Percentiles rank a stretch among this genome's conserved stretches.
These are phyloP conservation scores for Myotis planiceps DNA, from an alignment of 2,797 vertebrate genomes.

Conservation along the genomic window DNA sequence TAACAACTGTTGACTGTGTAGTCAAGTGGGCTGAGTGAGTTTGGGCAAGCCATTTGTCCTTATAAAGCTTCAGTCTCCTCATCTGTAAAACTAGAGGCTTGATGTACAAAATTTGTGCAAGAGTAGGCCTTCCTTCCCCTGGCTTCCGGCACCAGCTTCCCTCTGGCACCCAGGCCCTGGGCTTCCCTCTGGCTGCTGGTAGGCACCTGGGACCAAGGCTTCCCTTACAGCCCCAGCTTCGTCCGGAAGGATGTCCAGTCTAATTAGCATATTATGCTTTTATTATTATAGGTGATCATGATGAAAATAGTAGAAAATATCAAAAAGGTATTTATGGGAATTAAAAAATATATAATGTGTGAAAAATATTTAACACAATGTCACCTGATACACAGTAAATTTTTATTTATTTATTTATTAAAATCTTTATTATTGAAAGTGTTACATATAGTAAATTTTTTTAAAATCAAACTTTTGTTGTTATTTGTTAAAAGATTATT, in stretches of 20 bases:
- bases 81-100: not conserved
- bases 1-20: not conserved
- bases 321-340: not conserved
- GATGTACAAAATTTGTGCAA: no score
- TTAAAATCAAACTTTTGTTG: not conserved
- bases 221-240: no score
- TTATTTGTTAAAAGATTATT: not conserved
- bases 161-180: no score
- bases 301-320: not conserved
- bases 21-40: not conserved
- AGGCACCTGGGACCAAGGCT: no score
- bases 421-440: no score
- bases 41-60: not conserved
- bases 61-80: not conserved
- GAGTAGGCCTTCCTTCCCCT: no score
- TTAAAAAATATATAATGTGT: not conserved
- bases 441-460: not conserved
- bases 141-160: no score
- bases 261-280: no score
- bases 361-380: not conserved
- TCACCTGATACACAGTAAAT: not conserved
- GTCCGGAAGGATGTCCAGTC: no score
- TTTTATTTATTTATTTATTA: not conserved
- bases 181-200: no score
- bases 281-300: not conserved